Evolutionary conservation across 2,888 invertebrate species (phyloP).

Genomic region (Chironomus riparius): DNA sequence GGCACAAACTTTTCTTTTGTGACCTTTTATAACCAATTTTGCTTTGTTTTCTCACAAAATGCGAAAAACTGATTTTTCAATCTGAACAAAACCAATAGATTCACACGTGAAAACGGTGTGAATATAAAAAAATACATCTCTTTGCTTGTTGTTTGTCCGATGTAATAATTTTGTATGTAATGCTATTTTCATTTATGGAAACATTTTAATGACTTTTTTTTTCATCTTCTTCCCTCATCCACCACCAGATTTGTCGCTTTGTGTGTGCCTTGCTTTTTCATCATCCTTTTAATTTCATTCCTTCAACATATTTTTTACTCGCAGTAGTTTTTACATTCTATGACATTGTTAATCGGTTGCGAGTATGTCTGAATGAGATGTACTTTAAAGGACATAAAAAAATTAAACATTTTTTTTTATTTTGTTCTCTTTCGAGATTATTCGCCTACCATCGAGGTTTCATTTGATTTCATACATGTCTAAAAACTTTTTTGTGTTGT

Average conservation of each 20-base stretch:
- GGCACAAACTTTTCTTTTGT: too few species aligned
- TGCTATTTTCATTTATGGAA: not conserved
- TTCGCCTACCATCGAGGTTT: not conserved
- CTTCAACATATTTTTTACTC: not conserved
- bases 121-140: too few species aligned
- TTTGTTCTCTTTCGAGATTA: not conserved
- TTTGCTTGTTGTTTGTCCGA: not conserved
- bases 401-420: not conserved
- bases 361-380: not conserved
- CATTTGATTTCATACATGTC: not conserved
- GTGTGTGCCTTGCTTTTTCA: not conserved
- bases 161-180: constrained; percentile 11
- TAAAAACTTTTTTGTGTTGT: not conserved
- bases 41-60: too few species aligned
- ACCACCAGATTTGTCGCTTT: not conserved
- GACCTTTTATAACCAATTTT: too few species aligned
- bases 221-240: not conserved
- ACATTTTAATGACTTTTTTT: not conserved
- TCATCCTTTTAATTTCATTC: not conserved
- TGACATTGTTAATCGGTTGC: not conserved
- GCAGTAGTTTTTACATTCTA: not conserved
- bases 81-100: too few species aligned
- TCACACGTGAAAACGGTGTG: too few species aligned
- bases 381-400: not conserved
- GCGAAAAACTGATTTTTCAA: too few species aligned